These are phyloP conservation scores for Drosophila pandora DNA, from an alignment of 1,140 invertebrate genomes.

Conservation along the genomic window DNA sequence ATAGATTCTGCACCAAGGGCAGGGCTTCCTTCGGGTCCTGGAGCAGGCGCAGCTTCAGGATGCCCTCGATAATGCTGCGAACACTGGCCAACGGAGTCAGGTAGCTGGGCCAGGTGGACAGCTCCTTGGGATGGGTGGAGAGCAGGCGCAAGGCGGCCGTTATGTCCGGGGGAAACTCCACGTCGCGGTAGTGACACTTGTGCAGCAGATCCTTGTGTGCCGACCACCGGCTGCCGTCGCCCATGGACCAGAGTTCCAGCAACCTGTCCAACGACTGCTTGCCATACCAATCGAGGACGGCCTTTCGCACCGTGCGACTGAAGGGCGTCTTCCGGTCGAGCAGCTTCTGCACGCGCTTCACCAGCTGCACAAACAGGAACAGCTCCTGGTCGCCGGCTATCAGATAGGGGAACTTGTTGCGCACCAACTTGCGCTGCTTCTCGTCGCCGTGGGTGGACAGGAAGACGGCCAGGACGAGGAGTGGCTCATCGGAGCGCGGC, in stretches of 20 bases:
- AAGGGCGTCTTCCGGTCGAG: constrained; percentile 43
- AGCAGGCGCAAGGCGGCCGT: constrained; percentile 49
- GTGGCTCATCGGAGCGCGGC: constrained; percentile 65
- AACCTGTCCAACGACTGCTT: constrained; percentile 46
- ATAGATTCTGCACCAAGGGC: constrained; percentile 40
- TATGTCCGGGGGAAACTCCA: constrained; percentile 21
- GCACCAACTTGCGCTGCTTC: constrained; percentile 46
- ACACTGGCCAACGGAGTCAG: constrained; percentile 28
- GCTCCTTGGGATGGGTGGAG: constrained; percentile 12
- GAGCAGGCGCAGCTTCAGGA: constrained; percentile 48
- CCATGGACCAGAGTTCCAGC: constrained; percentile 55
- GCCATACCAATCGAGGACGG: constrained; percentile 66
- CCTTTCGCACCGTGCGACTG: constrained; percentile 67
- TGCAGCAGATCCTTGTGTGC: constrained; percentile 56
- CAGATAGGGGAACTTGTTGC: constrained; percentile 38
- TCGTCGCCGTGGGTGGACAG: constrained; percentile 44
- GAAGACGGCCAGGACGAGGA: constrained; percentile 67
- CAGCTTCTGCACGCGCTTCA: constrained; percentile 49
- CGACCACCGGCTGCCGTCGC: constrained; percentile 20
- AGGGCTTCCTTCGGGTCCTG: constrained; percentile 31
- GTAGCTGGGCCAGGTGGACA: constrained; percentile 43
- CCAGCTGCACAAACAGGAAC: constrained; percentile 62
- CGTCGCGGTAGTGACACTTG: constrained; percentile 53
- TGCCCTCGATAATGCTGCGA: constrained; percentile 35
- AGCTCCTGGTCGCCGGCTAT: constrained; percentile 57